Base-by-base conservation (phyloP, 92 coral and sea anemone species). In the Desmophyllum pertusum region DNA sequence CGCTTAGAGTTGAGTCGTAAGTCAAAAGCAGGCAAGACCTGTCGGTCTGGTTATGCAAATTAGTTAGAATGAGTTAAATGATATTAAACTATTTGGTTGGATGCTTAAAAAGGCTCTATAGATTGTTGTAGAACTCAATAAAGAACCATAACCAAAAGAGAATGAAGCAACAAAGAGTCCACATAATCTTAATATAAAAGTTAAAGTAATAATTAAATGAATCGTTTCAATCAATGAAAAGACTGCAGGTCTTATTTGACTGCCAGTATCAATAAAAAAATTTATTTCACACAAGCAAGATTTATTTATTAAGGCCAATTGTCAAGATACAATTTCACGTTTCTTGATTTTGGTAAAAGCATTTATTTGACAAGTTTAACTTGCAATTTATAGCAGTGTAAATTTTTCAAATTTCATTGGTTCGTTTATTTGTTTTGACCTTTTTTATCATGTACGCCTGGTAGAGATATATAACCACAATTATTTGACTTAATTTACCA, bases 341-440 rank as follows among this genome's bases (percentile, higher is more conserved):
- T 72, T 53, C 78, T 82, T 82, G 78, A 82, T 71, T 55, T 82
- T 67, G 73, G 71, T 61, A 17, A 40, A 64, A 72, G 42, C 27
- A 53, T 53, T 70, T 52, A 57, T 57, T 52, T 53, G 55, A 15
- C 55, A 70, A 52, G 70, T 81, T 71, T 53, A 19, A 70, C 69
- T 72, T 82, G 62, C 69, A 70, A 53, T 29, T 69, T 37, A 71
- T 82, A 43, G 78, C 86, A 57, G 55, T 82, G 86, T 82, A 82
- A 82, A 82, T 51, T 77, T 40, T 71, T 61, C 51, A 59, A 59
- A 40, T 71, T 71, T 82, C 79, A 8, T 73, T 71, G 33, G 50
- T 38, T 46, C 42, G 27, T 38, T 52, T 35, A 18, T 66, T 80
- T 41, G 57, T 73, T 74, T 57, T 71, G 71, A 46, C n/a, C 10